Evolutionary conservation across 2,888 invertebrate genomes (phyloP).

Genomic region (Melipona beecheii): DNA sequence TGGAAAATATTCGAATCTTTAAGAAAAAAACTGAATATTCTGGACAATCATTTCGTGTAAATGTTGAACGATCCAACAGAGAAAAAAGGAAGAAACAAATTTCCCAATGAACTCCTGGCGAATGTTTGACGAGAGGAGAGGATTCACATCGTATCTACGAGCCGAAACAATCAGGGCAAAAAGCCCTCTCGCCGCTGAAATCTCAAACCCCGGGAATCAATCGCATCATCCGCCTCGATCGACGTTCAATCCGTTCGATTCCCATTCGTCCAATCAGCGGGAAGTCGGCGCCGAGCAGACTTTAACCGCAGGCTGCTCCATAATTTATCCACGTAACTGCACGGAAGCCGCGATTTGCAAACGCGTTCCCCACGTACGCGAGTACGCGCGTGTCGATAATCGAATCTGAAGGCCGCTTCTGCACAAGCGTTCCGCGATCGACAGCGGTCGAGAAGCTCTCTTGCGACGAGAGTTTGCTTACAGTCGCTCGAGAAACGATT

Average conservation of each 20-base stretch:
- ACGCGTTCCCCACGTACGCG: background rate
- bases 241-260: background rate
- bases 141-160: background rate
- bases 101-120: background rate
- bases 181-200: background rate
- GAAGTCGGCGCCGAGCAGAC: background rate
- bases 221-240: background rate
- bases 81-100: background rate
- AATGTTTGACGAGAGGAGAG: background rate
- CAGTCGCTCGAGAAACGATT: too few relatives aligned
- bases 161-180: background rate
- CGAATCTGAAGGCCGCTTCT: background rate
- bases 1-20: too few relatives aligned
- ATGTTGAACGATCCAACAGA: too few relatives aligned
- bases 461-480: too few relatives aligned
- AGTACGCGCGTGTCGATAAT: slow-evolving; percentile 21
- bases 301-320: background rate
- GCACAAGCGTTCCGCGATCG: background rate
- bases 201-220: background rate
- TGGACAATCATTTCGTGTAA: too few relatives aligned
- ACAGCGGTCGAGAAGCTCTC: too few relatives aligned
- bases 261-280: background rate
- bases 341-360: background rate
- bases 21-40: too few relatives aligned
- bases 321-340: slow-evolving; percentile 27